Percentiles rank a stretch among this genome's conserved stretches.
phyloP scores from a whole-genome alignment of 2,113 vertebrate genomes.

The Stomatorhinus ivindoensis region DNA sequence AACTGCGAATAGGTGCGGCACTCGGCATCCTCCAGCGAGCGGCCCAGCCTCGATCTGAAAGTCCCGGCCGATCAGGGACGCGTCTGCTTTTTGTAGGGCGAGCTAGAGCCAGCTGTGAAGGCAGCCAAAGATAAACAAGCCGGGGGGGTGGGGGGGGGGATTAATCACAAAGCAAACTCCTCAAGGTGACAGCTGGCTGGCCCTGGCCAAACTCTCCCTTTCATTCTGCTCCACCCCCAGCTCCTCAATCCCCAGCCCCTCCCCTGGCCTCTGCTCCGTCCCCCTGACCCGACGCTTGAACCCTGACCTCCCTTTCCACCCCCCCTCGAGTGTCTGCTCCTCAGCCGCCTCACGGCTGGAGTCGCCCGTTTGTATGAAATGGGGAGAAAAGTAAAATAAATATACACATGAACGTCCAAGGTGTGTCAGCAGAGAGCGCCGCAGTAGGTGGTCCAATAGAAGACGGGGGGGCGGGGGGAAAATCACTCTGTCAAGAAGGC shows the following conservation, averaged over 20 bases:
- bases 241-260: constrained; percentile 43
- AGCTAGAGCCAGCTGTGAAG: background rate
- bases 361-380: background rate
- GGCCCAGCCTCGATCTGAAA: background rate
- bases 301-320: background rate
- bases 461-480: constrained; percentile 25
- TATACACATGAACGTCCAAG: background rate
- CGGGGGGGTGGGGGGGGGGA: constrained; percentile 31
- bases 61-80: background rate
- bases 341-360: background rate
- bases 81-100: background rate
- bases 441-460: constrained; percentile 56
- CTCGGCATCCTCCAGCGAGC: constrained; percentile 53
- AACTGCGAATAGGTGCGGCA: constrained; percentile 42
- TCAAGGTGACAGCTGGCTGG: constrained; percentile 44
- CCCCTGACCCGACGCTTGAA: background rate
- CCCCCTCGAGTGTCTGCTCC: background rate
- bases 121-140: constrained; percentile 9
- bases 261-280: background rate
- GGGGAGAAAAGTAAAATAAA: constrained; percentile 4
- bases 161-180: constrained; percentile 60
- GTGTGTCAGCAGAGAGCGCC: background rate
- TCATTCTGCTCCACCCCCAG: constrained; percentile 30
- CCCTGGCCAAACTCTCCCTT: constrained; percentile 57
- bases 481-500: constrained; percentile 46